Evolutionary conservation across 2,888 invertebrate species (phyloP), one percentile per base, ranked within the genome.

Genomic region (Megalurothrips usitatus): DNA sequence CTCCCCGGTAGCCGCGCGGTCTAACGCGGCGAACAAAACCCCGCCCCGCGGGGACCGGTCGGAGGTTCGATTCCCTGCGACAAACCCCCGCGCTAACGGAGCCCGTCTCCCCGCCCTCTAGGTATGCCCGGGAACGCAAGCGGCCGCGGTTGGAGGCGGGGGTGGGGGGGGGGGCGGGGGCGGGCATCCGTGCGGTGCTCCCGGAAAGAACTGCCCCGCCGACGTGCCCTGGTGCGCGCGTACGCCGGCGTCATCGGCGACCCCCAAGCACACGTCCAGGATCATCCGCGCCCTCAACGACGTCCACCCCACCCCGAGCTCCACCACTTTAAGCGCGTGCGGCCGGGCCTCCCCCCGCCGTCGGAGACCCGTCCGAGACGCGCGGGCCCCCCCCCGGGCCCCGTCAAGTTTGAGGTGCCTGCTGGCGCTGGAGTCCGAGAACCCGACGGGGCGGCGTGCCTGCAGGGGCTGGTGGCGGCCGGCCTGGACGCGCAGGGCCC

Each of bases 261-360:
- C 81, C 89, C n/a, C 89, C 34, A 92, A 91, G 85, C 87, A 89
- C 19, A 91, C 91, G 78, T 94, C 94, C 0, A 88, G 87, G 82
- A 88, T 92, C 0, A 91, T 96, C 78, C 84, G 87, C 43, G 86
- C 89, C 75, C 86, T 93, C 19, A 92, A 91, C 83, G 88, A 90
- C 48, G 88, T 89, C 48, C 84, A 91, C 63, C 92, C 93, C 0
- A 85, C 8, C 89, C 89, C 23, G 88, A 89, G 23, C 87, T 94
- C 14, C 89, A 89, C 79, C 94, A 95, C 87, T 87, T 96, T 26
- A 96, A 96, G 86, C 89, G 95, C 83, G 92, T 94, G 0, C 89
- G 90, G 75, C 90, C n/a, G n/a, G n/a, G 90, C 10, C 89, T 83
- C 75, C 82, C 87, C 85, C 86, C 47, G 84, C 84, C 0, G 88